Percentiles rank a stretch among this genome's conserved stretches.
Evolutionary conservation across 2,888 invertebrate species (phyloP).

Genomic region (Psococerastis gibbosa): DNA sequence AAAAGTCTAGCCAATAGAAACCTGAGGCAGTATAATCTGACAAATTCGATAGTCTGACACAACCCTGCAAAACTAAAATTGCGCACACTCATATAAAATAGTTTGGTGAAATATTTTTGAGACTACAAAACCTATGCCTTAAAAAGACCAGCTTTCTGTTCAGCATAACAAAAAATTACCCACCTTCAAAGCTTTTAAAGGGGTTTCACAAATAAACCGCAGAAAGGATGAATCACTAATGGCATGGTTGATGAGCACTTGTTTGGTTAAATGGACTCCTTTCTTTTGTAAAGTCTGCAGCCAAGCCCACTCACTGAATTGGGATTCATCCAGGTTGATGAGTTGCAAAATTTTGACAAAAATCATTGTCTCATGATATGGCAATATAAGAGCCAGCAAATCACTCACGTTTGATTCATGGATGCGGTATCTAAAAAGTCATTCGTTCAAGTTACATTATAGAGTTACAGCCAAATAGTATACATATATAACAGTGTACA

Average conservation of each 20-base stretch:
- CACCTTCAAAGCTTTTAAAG: slow-evolving; percentile 35
- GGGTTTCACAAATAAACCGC: slow-evolving; percentile 38
- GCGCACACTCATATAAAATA: too few relatives aligned
- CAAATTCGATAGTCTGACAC: too few relatives aligned
- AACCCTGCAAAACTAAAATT: too few relatives aligned
- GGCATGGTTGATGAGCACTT: slow-evolving; percentile 52
- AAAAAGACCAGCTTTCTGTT: too few relatives aligned
- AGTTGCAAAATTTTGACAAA: slow-evolving; percentile 68
- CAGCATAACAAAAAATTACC: too few relatives aligned
- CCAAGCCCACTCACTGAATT: slow-evolving; percentile 55
- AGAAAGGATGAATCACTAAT: slow-evolving; percentile 40
- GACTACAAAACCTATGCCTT: too few relatives aligned
- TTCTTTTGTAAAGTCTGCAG: slow-evolving; percentile 50
- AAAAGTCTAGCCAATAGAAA: too few relatives aligned
- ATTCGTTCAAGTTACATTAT: too few relatives aligned
- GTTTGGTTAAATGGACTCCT: slow-evolving; percentile 53
- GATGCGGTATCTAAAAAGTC: slow-evolving; percentile 47
- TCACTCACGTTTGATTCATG: slow-evolving; percentile 74
- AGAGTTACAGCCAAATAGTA: too few relatives aligned
- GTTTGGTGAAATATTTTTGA: too few relatives aligned
- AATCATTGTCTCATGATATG: slow-evolving; percentile 82
- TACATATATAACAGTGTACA: too few relatives aligned
- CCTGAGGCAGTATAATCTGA: too few relatives aligned
- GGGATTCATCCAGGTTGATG: slow-evolving; percentile 34
- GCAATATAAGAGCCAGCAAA: slow-evolving; percentile 61